Conservation (phyloP, 1,140 invertebrate species). For the Heliconius nattereri region DNA sequence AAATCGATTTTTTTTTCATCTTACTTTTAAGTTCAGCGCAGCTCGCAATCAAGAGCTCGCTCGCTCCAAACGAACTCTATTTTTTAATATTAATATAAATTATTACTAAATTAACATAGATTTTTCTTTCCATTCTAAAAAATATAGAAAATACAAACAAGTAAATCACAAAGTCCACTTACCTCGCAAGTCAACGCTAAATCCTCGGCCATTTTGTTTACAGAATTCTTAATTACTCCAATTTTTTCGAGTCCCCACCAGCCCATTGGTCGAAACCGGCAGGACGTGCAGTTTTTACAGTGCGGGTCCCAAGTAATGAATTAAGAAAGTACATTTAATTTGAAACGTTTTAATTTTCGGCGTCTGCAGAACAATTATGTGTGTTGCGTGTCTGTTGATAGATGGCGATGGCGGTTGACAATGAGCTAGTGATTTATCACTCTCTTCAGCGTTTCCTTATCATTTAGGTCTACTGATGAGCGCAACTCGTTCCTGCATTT, state of each 20-base stretch:
- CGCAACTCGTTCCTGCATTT: background rate
- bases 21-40: too few species aligned
- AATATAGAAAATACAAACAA: too few species aligned
- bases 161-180: background rate
- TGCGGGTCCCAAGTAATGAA: constrained; percentile 52
- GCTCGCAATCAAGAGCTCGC: too few species aligned
- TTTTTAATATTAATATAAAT: too few species aligned
- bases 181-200: background rate
- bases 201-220: constrained; percentile 52
- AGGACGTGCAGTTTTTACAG: constrained; percentile 45
- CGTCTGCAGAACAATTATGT: constrained; percentile 33
- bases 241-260: constrained; percentile 45
- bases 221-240: constrained; percentile 63
- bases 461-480: too few species aligned
- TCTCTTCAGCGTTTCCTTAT: background rate
- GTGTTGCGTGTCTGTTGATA: constrained; percentile 3
- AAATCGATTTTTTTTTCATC: too few species aligned
- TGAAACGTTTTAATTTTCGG: constrained; percentile 59
- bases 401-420: background rate
- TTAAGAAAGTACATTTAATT: constrained; percentile 62
- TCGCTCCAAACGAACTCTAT: too few species aligned
- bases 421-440: background rate
- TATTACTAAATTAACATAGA: too few species aligned
- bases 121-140: too few species aligned
- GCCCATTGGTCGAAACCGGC: constrained; percentile 44